These are phyloP conservation scores for Acronicta alni DNA, from an alignment of 2,888 invertebrate species.

Conservation along the genomic window DNA sequence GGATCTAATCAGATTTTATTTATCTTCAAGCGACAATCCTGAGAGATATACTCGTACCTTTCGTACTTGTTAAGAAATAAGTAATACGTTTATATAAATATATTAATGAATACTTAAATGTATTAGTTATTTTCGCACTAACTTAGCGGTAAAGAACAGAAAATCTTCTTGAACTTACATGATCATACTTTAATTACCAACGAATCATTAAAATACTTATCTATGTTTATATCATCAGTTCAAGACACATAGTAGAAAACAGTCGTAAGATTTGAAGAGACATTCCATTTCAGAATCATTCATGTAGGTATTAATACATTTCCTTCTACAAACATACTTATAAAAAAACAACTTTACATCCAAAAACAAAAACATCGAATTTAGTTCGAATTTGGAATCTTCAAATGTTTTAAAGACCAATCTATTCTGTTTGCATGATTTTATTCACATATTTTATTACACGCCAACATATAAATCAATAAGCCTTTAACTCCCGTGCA, in stretches of 20 bases:
- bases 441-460: background rate
- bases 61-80: conserved; percentile 25
- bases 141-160: background rate
- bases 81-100: background rate
- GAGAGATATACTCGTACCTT: conserved; percentile 15
- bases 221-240: too few species aligned
- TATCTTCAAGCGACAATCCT: conserved; percentile 57
- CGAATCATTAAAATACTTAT: too few species aligned
- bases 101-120: background rate
- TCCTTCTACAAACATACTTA: too few species aligned
- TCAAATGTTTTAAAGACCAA: background rate
- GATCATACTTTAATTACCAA: too few species aligned
- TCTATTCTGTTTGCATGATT: too few species aligned
- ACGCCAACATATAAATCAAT: conserved; percentile 45
- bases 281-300: too few species aligned
- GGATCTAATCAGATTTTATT: conserved; percentile 77
- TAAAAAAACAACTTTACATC: too few species aligned
- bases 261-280: too few species aligned
- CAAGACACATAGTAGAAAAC: too few species aligned
- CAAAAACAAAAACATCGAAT: background rate
- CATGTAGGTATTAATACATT: too few species aligned
- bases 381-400: background rate
- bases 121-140: background rate
- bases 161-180: too few species aligned
- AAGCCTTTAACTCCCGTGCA: conserved; percentile 94